Evolutionary conservation across 1,140 invertebrate species (phyloP), one percentile per base, ranked within the genome.

Genomic region (Drosophila arizonae): DNA sequence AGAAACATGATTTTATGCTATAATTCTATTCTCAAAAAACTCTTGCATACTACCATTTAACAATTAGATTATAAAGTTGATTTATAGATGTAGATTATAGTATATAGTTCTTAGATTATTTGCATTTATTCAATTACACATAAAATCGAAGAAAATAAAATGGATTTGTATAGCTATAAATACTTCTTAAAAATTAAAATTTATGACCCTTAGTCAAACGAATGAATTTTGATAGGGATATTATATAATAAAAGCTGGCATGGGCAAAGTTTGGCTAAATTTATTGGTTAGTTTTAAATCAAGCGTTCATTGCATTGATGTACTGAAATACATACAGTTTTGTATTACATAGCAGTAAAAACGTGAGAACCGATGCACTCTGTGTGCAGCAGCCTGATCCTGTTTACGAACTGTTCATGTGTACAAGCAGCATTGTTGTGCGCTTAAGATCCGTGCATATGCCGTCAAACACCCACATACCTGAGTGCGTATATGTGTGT

Each of bases 361-460:
- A 58, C 64, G 78, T 85, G 81, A 78, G 82, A 81, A 86, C 67
- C 63, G 48, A 36, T 64, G 61, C 82, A 65, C 70, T 50, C 65
- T 64, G 80, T 45, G 71, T 54, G 73, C 51, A 51, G 33, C 61
- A 60, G 60, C 73, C 78, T 88, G 82, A 79, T 79, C 76, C 79
- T 71, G 67, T 70, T 72, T 88, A 54, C 67, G 43, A 88, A 58
- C 71, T 62, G 61, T 67, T 80, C 85, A 88, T 80, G 84, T 77
- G 85, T 76, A 66, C 63, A 78, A 82, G 77, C 67, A 69, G 79
- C 70, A 87, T 79, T 88, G 84, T 87, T 79, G 36, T 61, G 65
- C 67, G 79, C 79, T 87, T 87, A 87, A 73, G 61, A 67, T 64
- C 71, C 77, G 56, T 26, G 52, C 17, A 57, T 11, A 56, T 36